These are phyloP conservation scores for Brachyistius frenatus DNA, from an alignment of 2,113 vertebrate genomes.

Conservation along the genomic window DNA sequence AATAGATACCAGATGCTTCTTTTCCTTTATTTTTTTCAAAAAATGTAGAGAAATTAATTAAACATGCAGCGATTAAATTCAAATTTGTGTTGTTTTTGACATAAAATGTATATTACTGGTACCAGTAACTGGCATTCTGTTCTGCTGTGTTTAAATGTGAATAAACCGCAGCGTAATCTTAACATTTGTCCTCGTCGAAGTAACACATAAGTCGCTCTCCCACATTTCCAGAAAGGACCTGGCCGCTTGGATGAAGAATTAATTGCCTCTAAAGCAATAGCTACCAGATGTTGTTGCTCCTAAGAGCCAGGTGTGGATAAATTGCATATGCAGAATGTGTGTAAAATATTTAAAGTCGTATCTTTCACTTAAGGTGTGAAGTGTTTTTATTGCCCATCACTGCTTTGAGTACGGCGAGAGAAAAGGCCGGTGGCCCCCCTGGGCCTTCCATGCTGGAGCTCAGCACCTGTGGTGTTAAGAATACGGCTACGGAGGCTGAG, in stretches of 20 bases:
- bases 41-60: background rate
- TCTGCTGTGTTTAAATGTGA: background rate
- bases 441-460: slow-evolving; percentile 52
- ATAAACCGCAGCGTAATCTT: slow-evolving; percentile 35
- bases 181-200: slow-evolving; percentile 42
- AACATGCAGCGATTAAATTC: background rate
- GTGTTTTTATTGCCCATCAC: slow-evolving; percentile 86
- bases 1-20: too few species aligned
- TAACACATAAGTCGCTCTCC: slow-evolving; percentile 51
- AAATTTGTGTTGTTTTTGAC: background rate
- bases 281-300: slow-evolving; percentile 83
- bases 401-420: slow-evolving; percentile 68
- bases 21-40: too few species aligned
- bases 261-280: slow-evolving; percentile 85
- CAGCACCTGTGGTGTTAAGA: slow-evolving; percentile 79
- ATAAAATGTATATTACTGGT: background rate
- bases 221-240: slow-evolving; percentile 67
- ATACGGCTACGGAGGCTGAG: slow-evolving; percentile 38
- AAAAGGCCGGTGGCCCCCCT: slow-evolving; percentile 53
- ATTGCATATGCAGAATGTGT: slow-evolving; percentile 84
- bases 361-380: slow-evolving; percentile 84
- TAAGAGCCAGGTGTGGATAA: slow-evolving; percentile 83
- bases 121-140: background rate
- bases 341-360: slow-evolving; percentile 88
- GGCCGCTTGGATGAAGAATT: slow-evolving; percentile 74